Percentiles rank a stretch among this genome's conserved stretches.
phyloP scores from a whole-genome alignment of 2,797 vertebrate species.

The Arrhamphus sclerolepis region DNA sequence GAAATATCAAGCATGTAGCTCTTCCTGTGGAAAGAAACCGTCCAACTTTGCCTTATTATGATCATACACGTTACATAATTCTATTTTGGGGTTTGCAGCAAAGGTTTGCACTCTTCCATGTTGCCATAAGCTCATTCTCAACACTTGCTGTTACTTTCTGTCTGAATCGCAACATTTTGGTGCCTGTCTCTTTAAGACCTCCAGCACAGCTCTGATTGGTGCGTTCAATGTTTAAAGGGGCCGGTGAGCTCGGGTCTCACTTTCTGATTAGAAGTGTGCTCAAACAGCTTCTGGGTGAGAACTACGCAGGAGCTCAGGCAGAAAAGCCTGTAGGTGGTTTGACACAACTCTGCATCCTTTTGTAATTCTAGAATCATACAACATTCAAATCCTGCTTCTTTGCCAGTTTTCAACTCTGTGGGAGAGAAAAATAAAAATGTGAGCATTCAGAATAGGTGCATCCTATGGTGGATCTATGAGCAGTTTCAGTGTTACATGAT shows the following conservation, averaged over 20 bases:
- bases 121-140: no score
- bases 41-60: constrained; percentile 6
- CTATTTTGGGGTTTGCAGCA: not conserved
- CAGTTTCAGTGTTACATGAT: no score
- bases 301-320: not conserved
- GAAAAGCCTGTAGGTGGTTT: constrained; percentile 1
- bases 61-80: not conserved
- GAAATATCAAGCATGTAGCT: constrained; percentile 4
- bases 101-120: no score
- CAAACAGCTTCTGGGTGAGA: not conserved
- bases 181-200: not conserved
- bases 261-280: not conserved
- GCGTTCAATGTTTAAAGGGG: not conserved
- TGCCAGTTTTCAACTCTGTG: no score
- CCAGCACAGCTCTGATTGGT: not conserved
- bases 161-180: no score
- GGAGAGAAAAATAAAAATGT: no score
- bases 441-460: no score
- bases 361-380: not conserved
- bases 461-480: no score
- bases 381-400: no score
- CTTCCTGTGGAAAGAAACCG: not conserved
- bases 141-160: no score
- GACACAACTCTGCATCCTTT: not conserved
- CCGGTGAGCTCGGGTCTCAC: not conserved